Conservation (phyloP, 2,113 vertebrate species). For the Notothenia rossii region DNA sequence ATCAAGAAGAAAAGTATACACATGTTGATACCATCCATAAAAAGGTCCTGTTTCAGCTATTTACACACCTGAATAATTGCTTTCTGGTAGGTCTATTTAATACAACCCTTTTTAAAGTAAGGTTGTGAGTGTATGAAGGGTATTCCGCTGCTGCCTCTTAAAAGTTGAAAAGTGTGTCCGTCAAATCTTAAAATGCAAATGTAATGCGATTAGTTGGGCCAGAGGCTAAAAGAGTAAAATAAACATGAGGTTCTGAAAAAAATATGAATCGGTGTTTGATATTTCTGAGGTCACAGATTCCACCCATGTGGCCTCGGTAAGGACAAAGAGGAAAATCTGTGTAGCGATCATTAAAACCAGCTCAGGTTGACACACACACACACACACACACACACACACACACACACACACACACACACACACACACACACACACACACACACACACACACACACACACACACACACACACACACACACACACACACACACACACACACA, state of each 20-base stretch:
- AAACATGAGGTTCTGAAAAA: conserved; percentile 13
- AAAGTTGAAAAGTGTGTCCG: neutral
- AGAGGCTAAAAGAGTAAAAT: conserved; percentile 21
- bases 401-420: no score
- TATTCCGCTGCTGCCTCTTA: neutral
- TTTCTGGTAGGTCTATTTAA: neutral
- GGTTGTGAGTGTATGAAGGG: neutral
- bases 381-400: no score
- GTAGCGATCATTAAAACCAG: neutral
- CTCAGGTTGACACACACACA: neutral
- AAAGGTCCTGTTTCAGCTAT: neutral
- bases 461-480: no score
- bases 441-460: no score
- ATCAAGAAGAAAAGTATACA: no score
- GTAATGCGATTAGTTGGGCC: neutral
- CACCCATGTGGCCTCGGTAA: neutral
- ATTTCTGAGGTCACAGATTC: conserved; percentile 8
- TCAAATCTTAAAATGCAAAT: conserved; percentile 20
- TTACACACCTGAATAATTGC: neutral
- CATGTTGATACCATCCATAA: no score
- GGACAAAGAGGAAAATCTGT: neutral
- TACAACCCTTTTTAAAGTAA: neutral
- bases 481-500: no score
- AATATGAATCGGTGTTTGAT: conserved; percentile 13
- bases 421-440: no score